Evolutionary conservation across 2,888 invertebrate species (phyloP), one percentile per base, ranked within the genome.

Genomic region (Cantharis rufa): DNA sequence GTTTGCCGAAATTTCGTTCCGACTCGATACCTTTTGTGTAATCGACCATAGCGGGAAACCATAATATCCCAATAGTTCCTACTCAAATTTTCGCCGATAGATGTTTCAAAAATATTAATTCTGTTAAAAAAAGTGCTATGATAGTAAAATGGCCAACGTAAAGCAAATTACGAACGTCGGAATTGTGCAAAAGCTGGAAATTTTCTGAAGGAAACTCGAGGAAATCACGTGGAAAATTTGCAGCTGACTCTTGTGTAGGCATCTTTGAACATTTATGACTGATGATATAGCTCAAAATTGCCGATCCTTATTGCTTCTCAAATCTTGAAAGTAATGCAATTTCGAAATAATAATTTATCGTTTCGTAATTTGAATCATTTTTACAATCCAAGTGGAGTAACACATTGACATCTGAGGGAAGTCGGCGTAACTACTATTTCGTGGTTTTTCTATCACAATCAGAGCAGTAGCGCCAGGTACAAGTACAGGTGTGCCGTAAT

Each of bases 201-300:
- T 81, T 77, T 80, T 80, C 70, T 81, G 79, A 77, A 80, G 82
- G 81, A 83, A 83, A 82, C 82, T 79, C 76, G 72, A 79, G 82
- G 82, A 85, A 86, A 85, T 86, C 85, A 83, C 82, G 85, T 84
- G 86, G 83, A 84, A 85, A 87, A 86, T 84, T 82, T 84, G 86
- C 86, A 84, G 86, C 87, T 86, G 87, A 87, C 86, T 86, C 84
- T 82, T 81, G 76, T 74, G 82, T 82, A 86, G 84, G 85, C 86
- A 85, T 86, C 86, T 84, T 82, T 86, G 86, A 86, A 87, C 86
- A 87, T 87, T 86, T 87, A 87, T 87, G 85, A 87, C 84, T 86
- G 86, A 87, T 87, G 84, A 84, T 73, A 70, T 71, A n/a, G 32
- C 27, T 69, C 69, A 27, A 28, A 48, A 66, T 66, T 66, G 64